Evolutionary conservation across 1,140 invertebrate genomes (phyloP).

Genomic region (Drosophila carrolli): DNA sequence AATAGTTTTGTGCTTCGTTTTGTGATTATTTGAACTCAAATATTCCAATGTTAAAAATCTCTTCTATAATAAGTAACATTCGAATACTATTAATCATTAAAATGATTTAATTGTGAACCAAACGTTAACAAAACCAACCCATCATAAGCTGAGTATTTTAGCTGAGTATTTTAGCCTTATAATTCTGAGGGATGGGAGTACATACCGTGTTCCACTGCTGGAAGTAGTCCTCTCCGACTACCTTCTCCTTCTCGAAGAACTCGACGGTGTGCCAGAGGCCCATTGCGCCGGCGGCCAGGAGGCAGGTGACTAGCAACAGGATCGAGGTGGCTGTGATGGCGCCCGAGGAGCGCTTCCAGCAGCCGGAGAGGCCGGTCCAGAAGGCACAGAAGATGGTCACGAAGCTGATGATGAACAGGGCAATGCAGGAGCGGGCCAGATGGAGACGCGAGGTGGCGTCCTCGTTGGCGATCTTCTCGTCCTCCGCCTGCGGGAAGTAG

Average conservation of each 20-base stretch:
- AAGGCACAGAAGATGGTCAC: constrained; percentile 95
- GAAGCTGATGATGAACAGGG: constrained; percentile 93
- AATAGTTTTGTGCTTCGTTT: no score
- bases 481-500: constrained; percentile 88
- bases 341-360: constrained; percentile 95
- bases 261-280: constrained; percentile 97
- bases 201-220: constrained; percentile 95
- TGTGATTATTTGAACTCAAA: background rate
- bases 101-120: no score
- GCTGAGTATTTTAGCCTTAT: no score
- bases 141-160: no score
- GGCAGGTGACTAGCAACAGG: constrained; percentile 93
- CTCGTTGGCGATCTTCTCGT: constrained; percentile 80
- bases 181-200: background rate
- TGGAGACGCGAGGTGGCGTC: constrained; percentile 87
- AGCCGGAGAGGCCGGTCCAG: constrained; percentile 94
- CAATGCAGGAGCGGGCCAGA: constrained; percentile 96
- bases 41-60: no score
- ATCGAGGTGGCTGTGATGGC: constrained; percentile 97
- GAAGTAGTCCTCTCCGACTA: constrained; percentile 95
- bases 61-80: no score
- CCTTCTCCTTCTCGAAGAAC: constrained; percentile 97
- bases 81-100: no score
- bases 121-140: no score
- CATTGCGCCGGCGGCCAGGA: constrained; percentile 95